phyloP scores from a whole-genome alignment of 2,113 vertebrate genomes.

The Thermophis baileyi region DNA sequence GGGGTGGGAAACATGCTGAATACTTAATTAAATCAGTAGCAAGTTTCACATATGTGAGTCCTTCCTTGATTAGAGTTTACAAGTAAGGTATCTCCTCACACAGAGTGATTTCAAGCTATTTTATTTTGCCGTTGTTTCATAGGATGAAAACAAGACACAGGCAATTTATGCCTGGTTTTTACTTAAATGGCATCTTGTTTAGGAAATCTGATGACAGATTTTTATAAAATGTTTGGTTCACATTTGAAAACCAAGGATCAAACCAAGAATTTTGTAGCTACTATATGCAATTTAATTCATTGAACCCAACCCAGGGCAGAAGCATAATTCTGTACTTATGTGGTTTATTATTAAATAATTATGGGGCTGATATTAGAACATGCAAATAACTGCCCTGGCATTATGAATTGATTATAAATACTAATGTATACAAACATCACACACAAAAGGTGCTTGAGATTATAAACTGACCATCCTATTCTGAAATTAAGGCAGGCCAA shows the following conservation, averaged over 20 bases:
- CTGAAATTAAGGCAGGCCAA: neutral
- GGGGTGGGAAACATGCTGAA: neutral
- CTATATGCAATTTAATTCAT: neutral
- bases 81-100: neutral
- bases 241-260: neutral
- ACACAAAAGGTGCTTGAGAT: neutral
- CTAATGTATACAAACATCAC: neutral
- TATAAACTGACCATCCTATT: neutral
- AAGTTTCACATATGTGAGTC: neutral
- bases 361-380: neutral
- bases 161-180: neutral
- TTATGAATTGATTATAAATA: neutral
- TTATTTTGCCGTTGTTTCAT: neutral
- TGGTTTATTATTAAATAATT: neutral
- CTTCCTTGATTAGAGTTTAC: neutral
- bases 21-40: neutral
- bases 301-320: neutral
- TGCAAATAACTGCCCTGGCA: neutral
- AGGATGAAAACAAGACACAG: neutral
- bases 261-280: neutral
- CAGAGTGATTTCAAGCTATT: neutral
- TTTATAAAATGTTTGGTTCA: neutral
- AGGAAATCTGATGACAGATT: neutral
- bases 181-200: neutral
- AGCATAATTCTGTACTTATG: neutral